Base-by-base conservation (phyloP, 1,140 invertebrate species). In the Bilobella aurantiaca region DNA sequence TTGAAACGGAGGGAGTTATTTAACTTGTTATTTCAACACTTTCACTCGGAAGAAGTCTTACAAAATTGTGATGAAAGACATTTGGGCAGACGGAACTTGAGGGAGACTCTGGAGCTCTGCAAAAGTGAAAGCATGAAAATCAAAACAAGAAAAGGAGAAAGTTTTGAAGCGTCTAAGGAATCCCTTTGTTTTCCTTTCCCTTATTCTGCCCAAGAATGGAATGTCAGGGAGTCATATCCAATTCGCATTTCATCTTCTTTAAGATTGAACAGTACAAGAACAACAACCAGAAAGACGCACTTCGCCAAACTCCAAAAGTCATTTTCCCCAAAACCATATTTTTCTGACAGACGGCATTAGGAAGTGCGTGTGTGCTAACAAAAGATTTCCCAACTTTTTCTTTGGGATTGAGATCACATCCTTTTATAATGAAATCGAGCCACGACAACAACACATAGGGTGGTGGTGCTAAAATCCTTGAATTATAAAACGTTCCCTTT, bases 271-370 rank as follows among this genome's bases (percentile, higher is more conserved):
- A 23, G 23, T 5, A 53, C 49, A 53, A n/a, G n/a, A n/a, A n/a
- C n/a, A n/a, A n/a, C n/a, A n/a, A n/a, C 49, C 3, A 5, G 25
- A 23, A 53, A 53, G 21, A 53, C 5, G 49, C 5, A 53, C 14
- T 16, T 18, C 3, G 25, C 5, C 14, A 53, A 23, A 53, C 14
- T 5, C 5, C 49, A 5, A 12, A 23, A 53, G 49, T 53, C 21
- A 53, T 53, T 53, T 53, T 23, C n/a, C n/a, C n/a, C n/a, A n/a
- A n/a, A 53, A 53, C 14, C 49, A 53, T 53, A 53, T 53, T 53
- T 53, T 53, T 53, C 23, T 53, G 49, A 53, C 49, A 53, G 49
- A 23, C 14, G 21, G 12, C 25, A 23, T 53, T 8, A 53, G 18
- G 8, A 42, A 42, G 18, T n/a, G n/a, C n/a, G n/a, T n/a, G n/a